phyloP scores from a whole-genome alignment of 2,113 vertebrate species.

The Montifringilla adamsi region DNA sequence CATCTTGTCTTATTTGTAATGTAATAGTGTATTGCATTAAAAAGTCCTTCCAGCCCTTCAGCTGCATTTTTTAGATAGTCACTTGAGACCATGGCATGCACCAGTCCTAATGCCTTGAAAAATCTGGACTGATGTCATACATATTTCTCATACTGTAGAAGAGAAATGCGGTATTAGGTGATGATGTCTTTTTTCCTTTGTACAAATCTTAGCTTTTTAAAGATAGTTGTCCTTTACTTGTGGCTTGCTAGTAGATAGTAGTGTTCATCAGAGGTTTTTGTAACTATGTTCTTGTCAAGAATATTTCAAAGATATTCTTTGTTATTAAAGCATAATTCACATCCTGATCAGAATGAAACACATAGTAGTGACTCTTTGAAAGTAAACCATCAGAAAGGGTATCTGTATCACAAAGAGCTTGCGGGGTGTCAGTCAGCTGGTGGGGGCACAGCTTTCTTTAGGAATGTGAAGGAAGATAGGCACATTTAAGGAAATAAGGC shows the following conservation, averaged over 20 bases:
- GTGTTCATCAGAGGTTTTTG: background rate
- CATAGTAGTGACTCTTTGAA: background rate
- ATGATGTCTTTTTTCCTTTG: background rate
- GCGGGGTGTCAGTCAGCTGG: background rate
- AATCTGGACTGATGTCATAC: background rate
- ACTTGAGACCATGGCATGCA: conserved; percentile 11
- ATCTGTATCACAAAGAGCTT: background rate
- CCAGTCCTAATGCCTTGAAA: background rate
- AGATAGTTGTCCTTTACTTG: background rate
- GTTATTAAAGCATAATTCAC: background rate
- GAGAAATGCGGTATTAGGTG: background rate
- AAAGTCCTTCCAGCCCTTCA: background rate
- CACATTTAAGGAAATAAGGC: background rate
- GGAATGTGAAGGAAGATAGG: background rate
- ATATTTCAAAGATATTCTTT: background rate
- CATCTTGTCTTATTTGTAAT: background rate
- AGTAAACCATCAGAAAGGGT: background rate
- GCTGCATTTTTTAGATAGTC: background rate
- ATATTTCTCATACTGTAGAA: background rate
- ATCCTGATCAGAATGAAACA: background rate
- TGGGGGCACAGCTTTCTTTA: background rate
- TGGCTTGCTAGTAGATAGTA: background rate
- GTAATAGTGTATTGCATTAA: background rate
- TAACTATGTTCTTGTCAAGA: background rate
- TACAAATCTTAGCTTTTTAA: background rate